Evolutionary conservation across 1,140 invertebrate genomes (phyloP), one percentile per base, ranked within the genome.

Genomic region (Nomia melanderi): DNA sequence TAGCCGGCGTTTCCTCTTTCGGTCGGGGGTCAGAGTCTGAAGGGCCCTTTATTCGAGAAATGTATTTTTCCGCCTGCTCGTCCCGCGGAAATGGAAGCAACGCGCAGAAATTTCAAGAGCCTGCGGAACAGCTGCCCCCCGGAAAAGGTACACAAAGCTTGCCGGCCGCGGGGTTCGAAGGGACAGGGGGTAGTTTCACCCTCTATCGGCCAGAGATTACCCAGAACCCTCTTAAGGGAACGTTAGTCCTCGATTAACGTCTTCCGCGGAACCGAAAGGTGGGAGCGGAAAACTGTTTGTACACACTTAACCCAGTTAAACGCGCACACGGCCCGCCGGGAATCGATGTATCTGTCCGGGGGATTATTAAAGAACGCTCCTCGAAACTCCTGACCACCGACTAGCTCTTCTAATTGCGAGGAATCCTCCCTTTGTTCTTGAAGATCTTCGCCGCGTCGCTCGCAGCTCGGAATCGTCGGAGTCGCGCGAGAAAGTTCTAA

Each of bases 261-360:
- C 59, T 62, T 41, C 33, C 33, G 59, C 12, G 33, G n/a, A 12
- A 25, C 23, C 54, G 54, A 57, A 41, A 17, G n/a, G n/a, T 25
- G 59, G 33, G 20, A 25, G 33, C 33, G 33, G n/a, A 62, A 33
- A 62, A 62, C 59, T 62, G 59, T 62, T 62, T 62, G 59, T 62
- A 62, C 36, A 62, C 59, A 62, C 59, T 62, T 62, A 62, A 62
- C 59, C 59, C 59, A 62, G 33, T 62, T 62, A 62, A 60, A 62
- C 33, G 59, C 14, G 23, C n/a, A 62, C 59, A 36, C 31, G 8
- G 20, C 6, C 33, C 2, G 57, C n/a, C 1, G 33, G 9, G n/a
- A 39, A 62, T 62, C 59, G 59, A 62, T 39, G 59, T 39, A 62
- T 62, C 33, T 20, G 8, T n/a, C n/a, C 9, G 9, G 11, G 36